Percentiles rank a stretch among this genome's conserved stretches.
phyloP scores from a whole-genome alignment of 2,888 invertebrate species.

The Drosophila austrosaltans region DNA sequence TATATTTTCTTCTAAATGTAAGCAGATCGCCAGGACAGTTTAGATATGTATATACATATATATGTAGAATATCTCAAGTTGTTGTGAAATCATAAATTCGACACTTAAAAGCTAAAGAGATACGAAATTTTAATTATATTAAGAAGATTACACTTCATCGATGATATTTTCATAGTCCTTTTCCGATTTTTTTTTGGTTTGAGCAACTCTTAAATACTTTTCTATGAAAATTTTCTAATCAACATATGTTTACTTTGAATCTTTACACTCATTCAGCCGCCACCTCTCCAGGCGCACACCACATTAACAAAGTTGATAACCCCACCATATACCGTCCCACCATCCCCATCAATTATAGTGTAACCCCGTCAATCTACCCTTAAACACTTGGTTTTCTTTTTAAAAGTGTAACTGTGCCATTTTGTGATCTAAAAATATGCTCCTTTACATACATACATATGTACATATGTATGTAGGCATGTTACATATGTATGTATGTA shows the following conservation, averaged over 20 bases:
- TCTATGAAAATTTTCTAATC: not conserved
- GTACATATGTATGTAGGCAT: conserved; percentile 7
- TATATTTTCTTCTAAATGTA: too few species aligned
- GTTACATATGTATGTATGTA: conserved; percentile 9
- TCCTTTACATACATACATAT: conserved; percentile 23
- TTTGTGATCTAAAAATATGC: conserved; percentile 68
- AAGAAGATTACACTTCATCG: too few species aligned
- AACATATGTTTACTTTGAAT: conserved; percentile 17
- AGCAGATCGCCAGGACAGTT: too few species aligned
- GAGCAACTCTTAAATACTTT: not conserved
- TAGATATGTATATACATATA: too few species aligned
- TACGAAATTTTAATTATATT: too few species aligned
- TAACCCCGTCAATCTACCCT: not conserved
- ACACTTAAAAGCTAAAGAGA: too few species aligned
- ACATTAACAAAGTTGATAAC: conserved; percentile 16
- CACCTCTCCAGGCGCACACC: not conserved
- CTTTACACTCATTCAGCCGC: not conserved
- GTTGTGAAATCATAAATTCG: too few species aligned
- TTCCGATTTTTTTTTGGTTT: too few species aligned
- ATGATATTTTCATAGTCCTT: too few species aligned
- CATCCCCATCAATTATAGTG: not conserved
- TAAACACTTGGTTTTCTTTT: conserved; percentile 19
- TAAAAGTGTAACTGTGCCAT: conserved; percentile 66
- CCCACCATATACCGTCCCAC: not conserved
- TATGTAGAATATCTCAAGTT: too few species aligned